Percentiles rank a stretch among this genome's conserved stretches.
These are phyloP conservation scores for Barnardius zonarius DNA, from an alignment of 2,113 vertebrate species.

Conservation along the genomic window DNA sequence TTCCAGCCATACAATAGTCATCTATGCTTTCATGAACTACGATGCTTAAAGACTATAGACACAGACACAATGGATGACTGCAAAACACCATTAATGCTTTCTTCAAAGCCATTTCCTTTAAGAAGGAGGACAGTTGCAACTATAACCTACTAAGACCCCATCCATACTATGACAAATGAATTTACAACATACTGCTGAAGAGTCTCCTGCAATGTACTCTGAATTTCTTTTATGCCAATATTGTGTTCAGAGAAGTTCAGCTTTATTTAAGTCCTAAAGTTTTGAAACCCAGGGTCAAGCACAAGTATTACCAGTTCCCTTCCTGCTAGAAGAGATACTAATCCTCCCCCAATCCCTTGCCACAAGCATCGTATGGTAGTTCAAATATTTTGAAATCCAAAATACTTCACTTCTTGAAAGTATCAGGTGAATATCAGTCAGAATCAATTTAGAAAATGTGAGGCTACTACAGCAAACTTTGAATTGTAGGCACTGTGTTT, in stretches of 20 bases:
- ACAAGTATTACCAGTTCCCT: not conserved
- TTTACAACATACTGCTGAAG: not conserved
- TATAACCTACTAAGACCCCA: not conserved
- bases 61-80: not conserved
- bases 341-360: accelerated
- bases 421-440: not conserved
- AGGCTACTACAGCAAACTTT: not conserved
- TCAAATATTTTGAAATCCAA: not conserved
- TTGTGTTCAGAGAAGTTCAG: not conserved
- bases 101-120: not conserved
- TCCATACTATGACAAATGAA: not conserved
- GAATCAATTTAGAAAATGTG: not conserved
- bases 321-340: not conserved
- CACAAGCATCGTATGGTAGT: accelerated
- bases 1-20: not conserved
- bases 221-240: not conserved
- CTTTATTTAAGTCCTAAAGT: not conserved
- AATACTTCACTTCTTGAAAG: not conserved
- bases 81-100: not conserved
- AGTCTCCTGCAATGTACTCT: not conserved
- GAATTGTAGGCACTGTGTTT: not conserved
- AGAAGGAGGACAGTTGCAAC: not conserved
- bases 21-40: not conserved
- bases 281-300: not conserved
- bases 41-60: not conserved